Evolutionary conservation across 2,797 vertebrate genomes (phyloP).

Genomic region (Pipistrellus pygmaeus): DNA sequence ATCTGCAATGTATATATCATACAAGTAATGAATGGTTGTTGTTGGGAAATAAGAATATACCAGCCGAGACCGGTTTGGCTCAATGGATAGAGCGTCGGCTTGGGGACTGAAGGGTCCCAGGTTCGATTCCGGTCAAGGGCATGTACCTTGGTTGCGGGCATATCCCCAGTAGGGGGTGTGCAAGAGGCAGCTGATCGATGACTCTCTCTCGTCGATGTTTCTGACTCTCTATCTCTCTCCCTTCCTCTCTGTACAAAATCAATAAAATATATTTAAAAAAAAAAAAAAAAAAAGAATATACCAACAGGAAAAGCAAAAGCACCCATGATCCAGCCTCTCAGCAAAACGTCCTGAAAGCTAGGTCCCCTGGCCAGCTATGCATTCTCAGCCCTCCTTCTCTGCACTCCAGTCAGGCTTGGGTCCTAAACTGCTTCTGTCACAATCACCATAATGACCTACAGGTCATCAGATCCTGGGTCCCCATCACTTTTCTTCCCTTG

Average conservation of each 20-base stretch:
- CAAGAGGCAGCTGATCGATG: no score
- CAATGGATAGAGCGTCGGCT: no score
- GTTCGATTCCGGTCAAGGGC: no score
- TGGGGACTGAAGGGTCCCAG: no score
- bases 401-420: background rate
- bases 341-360: slow-evolving; percentile 28
- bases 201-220: no score
- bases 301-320: background rate
- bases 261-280: no score
- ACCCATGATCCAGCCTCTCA: background rate
- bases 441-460: background rate
- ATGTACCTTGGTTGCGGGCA: no score
- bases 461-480: background rate
- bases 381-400: background rate
- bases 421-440: background rate
- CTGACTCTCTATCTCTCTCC: no score
- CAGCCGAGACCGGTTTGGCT: no score
- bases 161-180: no score
- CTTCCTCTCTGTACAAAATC: no score
- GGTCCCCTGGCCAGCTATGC: background rate
- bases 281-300: no score
- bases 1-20: background rate
- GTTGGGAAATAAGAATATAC: background rate
- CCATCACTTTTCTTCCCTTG: background rate
- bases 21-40: background rate